Evolutionary conservation across 2,113 vertebrate genomes (phyloP).

Genomic region (Regulus satrapa): DNA sequence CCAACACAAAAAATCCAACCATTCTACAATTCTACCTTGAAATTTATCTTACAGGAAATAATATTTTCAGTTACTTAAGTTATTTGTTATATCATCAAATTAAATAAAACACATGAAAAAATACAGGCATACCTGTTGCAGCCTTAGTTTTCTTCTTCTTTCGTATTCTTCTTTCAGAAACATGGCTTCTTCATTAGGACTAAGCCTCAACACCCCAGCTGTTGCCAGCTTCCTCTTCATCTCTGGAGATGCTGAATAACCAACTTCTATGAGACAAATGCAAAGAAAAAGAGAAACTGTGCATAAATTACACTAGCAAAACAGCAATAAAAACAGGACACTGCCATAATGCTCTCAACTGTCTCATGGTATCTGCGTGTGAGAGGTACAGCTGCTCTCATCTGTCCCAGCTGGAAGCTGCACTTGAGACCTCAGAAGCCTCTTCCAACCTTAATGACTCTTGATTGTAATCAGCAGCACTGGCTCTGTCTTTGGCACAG

Average conservation of each 20-base stretch:
- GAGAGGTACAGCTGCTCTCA: accelerated
- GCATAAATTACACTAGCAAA: neutral
- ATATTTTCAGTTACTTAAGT: neutral
- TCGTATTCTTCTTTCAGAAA: slow-evolving; percentile 86
- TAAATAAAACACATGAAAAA: neutral
- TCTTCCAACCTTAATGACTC: neutral
- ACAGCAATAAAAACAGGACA: neutral
- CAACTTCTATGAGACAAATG: neutral
- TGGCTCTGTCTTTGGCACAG: neutral
- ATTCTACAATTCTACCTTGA: neutral
- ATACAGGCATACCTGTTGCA: slow-evolving; percentile 82
- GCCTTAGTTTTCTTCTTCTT: slow-evolving; percentile 85
- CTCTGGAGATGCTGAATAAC: neutral
- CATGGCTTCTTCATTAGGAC: slow-evolving; percentile 91
- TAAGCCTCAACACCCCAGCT: slow-evolving; percentile 73
- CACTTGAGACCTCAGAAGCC: neutral
- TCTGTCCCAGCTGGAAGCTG: accelerated
- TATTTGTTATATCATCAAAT: neutral
- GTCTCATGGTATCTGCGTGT: accelerated
- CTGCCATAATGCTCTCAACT: neutral
- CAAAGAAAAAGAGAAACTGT: neutral
- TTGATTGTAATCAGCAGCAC: neutral
- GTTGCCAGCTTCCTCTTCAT: slow-evolving; percentile 83
- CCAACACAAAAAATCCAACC: neutral
- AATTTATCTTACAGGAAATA: neutral